Conservation (phyloP, 2,113 vertebrate genomes). For the Ciconia stormi region DNA sequence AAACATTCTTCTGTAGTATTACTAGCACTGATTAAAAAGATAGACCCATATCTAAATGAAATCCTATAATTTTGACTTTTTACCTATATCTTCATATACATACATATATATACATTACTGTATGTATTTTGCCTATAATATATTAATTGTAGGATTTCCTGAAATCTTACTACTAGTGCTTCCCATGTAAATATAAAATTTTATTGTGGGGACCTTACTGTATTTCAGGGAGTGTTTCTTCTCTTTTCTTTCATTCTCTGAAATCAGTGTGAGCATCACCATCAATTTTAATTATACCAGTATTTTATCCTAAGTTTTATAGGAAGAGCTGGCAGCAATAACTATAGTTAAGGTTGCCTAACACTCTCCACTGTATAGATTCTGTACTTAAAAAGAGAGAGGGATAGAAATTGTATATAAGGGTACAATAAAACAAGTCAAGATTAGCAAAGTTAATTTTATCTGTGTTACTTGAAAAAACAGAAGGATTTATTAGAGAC, state of each 20-base stretch:
- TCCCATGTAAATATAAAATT: neutral
- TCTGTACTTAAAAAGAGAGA: constrained; percentile 20
- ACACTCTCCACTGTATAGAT: constrained; percentile 8
- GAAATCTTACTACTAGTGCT: neutral
- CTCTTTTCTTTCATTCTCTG: constrained; percentile 7
- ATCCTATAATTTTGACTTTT: neutral
- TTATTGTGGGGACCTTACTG: neutral
- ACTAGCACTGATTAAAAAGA: neutral
- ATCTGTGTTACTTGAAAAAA: constrained; percentile 44
- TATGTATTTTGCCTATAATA: neutral
- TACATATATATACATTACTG: neutral
- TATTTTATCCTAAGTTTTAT: constrained; percentile 36
- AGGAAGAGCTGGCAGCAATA: constrained; percentile 29
- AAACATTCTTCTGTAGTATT: neutral
- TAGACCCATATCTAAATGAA: neutral
- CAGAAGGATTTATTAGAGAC: constrained; percentile 58
- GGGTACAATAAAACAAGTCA: constrained; percentile 63
- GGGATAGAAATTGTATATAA: neutral
- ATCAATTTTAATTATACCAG: constrained; percentile 49
- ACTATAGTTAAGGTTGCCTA: constrained; percentile 48
- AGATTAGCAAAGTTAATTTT: constrained; percentile 61
- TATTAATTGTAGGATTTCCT: neutral
- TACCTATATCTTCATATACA: neutral
- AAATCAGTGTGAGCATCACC: constrained; percentile 15
- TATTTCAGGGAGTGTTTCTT: neutral